Evolutionary conservation across 2,888 invertebrate species (phyloP).

Genomic region (Aporophyla lueneburgensis): DNA sequence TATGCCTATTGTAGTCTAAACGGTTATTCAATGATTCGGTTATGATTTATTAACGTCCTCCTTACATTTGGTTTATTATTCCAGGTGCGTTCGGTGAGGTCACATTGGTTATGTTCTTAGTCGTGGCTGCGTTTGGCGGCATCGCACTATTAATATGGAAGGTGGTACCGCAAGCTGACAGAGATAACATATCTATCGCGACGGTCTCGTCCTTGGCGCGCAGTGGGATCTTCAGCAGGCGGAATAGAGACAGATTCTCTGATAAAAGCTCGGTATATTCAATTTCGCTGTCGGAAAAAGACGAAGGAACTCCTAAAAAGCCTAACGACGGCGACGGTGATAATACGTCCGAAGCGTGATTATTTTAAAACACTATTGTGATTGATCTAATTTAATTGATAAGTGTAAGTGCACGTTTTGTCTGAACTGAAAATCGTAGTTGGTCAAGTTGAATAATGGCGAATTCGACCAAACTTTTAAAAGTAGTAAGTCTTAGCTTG

Average conservation of each 20-base stretch:
- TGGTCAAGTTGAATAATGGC: conserved; percentile 13
- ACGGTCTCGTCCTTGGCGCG: conserved; percentile 85
- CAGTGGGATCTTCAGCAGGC: conserved; percentile 82
- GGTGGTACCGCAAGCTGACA: conserved; percentile 89
- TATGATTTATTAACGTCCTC: conserved; percentile 42
- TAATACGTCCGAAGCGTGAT: conserved; percentile 89
- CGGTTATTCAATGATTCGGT: conserved; percentile 27
- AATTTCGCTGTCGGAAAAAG: conserved; percentile 88
- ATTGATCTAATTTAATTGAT: conserved; percentile 59
- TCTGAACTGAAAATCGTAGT: conserved; percentile 9
- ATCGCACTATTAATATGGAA: conserved; percentile 90
- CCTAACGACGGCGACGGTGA: conserved; percentile 83
- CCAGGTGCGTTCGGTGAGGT: conserved; percentile 88
- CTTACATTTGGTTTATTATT: conserved; percentile 66
- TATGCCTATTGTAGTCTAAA: conserved; percentile 67
- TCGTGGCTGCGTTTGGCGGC: conserved; percentile 91
- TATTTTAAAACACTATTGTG: conserved; percentile 46
- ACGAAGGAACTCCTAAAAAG: conserved; percentile 81
- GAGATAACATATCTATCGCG: conserved; percentile 88
- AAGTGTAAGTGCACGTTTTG: conserved; percentile 69
- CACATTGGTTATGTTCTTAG: conserved; percentile 90
- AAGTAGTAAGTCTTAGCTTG: not conserved
- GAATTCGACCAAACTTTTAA: not conserved
- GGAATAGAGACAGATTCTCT: conserved; percentile 86
- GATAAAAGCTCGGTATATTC: conserved; percentile 88